Conservation (phyloP, 2,797 vertebrate species). For the Chiloscyllium punctatum region DNA sequence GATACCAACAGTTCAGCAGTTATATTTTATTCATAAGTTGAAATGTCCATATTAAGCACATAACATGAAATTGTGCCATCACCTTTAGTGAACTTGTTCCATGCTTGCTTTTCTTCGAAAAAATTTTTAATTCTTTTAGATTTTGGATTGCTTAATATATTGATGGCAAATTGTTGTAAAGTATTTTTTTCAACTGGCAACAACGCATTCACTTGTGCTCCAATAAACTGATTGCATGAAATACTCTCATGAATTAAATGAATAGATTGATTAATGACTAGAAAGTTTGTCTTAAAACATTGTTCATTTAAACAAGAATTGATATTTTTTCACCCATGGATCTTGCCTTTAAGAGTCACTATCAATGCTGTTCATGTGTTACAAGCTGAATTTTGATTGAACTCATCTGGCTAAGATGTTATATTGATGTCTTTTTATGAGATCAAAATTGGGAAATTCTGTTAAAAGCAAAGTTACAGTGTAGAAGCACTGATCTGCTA, state of each 20-base stretch:
- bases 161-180: no score
- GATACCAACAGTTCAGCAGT: no score
- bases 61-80: no score
- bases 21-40: no score
- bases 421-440: conserved; percentile 32
- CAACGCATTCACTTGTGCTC: not conserved
- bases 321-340: not conserved
- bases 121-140: no score
- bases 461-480: not conserved
- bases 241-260: not conserved
- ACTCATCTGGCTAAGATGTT: conserved; percentile 42
- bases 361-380: conserved; percentile 39
- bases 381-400: conserved; percentile 46
- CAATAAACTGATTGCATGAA: not conserved
- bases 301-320: not conserved
- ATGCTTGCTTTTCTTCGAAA: no score
- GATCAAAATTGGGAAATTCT: conserved; percentile 33
- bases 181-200: not conserved
- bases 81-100: no score
- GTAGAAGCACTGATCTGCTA: not conserved
- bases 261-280: not conserved
- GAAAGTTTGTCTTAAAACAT: not conserved
- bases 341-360: conserved; percentile 40
- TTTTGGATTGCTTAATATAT: no score
- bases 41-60: no score